Evolutionary conservation across 2,888 invertebrate species (phyloP).

Genomic region (Dichetophora obliterata): DNA sequence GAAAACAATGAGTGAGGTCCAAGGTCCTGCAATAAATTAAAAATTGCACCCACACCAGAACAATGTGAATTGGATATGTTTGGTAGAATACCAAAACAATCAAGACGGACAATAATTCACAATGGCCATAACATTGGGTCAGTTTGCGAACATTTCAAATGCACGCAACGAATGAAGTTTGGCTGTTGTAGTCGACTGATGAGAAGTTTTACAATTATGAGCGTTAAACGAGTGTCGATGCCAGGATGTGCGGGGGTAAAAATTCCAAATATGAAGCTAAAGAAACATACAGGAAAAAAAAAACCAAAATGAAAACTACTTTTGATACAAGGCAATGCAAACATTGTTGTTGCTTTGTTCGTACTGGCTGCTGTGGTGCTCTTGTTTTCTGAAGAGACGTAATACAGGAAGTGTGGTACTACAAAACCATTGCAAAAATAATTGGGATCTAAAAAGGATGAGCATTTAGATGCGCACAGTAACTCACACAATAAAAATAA

Average conservation of each 20-base stretch:
- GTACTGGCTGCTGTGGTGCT: not conserved
- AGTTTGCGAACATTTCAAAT: not conserved
- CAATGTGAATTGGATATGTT: not conserved
- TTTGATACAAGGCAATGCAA: not conserved
- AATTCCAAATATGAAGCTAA: not conserved
- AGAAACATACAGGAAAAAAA: not conserved
- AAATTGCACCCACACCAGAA: slow-evolving; percentile 18
- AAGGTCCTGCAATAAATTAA: slow-evolving; percentile 23
- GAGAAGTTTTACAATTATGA: slow-evolving; percentile 14
- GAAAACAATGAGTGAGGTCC: slow-evolving; percentile 25
- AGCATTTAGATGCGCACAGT: not conserved
- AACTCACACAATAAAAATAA: not conserved
- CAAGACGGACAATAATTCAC: not conserved
- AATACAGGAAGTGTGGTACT: slow-evolving; percentile 8
- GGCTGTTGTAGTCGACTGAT: not conserved
- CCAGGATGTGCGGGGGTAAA: not conserved
- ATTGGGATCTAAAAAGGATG: slow-evolving; percentile 13
- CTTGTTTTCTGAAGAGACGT: not conserved
- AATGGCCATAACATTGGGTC: slow-evolving; percentile 26
- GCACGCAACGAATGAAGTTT: not conserved
- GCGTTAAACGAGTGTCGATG: not conserved
- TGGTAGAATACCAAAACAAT: not conserved
- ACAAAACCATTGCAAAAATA: slow-evolving; percentile 1
- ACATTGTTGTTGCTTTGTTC: not conserved
- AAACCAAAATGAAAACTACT: not conserved